Conservation (phyloP, 2,797 vertebrate genomes). For the Rousettus madagascariensis region DNA sequence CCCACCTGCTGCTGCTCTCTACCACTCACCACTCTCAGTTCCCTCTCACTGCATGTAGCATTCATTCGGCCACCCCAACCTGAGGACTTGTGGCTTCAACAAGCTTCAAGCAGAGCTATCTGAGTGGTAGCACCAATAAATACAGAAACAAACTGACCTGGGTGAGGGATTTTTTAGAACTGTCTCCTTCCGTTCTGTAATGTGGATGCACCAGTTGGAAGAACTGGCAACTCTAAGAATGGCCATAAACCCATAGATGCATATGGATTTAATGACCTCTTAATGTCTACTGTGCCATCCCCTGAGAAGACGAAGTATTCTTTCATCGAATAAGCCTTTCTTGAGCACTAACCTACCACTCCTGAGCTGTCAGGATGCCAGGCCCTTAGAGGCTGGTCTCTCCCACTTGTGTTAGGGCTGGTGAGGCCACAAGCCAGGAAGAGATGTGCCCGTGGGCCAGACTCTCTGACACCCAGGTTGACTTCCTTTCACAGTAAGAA, state of each 20-base stretch:
- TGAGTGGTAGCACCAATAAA: conserved; percentile 77
- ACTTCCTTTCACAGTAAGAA: background rate
- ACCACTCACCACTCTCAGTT: background rate
- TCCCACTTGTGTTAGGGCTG: background rate
- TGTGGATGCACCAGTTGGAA: conserved; percentile 28
- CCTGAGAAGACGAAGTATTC: background rate
- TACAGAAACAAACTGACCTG: conserved; percentile 73
- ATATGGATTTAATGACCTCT: conserved; percentile 30
- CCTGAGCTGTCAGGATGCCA: background rate
- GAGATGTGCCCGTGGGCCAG: background rate
- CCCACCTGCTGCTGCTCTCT: conserved; percentile 41
- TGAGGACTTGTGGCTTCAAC: conserved; percentile 75
- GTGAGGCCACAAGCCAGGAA: background rate
- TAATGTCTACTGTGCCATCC: background rate
- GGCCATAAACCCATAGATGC: background rate
- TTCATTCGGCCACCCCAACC: conserved; percentile 70
- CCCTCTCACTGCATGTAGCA: conserved; percentile 70
- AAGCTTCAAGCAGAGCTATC: conserved; percentile 75
- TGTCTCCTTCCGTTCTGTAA: background rate
- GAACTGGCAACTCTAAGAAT: background rate
- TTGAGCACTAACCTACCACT: background rate
- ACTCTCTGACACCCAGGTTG: background rate
- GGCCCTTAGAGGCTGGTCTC: background rate
- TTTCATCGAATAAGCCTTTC: background rate
- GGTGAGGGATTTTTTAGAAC: conserved; percentile 67